phyloP scores from a whole-genome alignment of 2,113 vertebrate genomes.

The Copsychus sechellarum region DNA sequence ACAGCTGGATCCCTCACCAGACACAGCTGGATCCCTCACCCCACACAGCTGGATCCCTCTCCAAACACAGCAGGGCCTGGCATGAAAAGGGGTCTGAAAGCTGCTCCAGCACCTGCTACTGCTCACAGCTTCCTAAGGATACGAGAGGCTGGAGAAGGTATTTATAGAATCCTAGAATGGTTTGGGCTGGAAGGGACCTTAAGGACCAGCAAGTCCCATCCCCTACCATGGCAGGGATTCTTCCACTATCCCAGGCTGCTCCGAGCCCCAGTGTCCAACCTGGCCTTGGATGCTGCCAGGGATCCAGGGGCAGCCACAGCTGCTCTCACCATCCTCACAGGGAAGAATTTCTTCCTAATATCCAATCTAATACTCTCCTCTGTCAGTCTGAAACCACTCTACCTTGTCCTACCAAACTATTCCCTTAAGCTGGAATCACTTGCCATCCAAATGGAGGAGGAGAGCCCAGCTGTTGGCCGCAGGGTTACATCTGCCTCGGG shows the following conservation, averaged over 20 bases:
- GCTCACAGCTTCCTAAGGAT: not conserved
- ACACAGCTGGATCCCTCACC: not conserved
- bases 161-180: not conserved
- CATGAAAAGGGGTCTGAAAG: not conserved
- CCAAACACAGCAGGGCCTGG: not conserved
- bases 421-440: not conserved
- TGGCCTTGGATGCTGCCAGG: not conserved
- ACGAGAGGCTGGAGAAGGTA: not conserved
- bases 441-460: not conserved
- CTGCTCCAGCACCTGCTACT: not conserved
- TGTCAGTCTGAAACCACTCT: not conserved
- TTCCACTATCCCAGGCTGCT: fast-evolving
- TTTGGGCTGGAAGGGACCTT: not conserved
- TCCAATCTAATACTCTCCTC: not conserved
- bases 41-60: not conserved
- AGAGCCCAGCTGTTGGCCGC: not conserved
- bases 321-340: fast-evolving
- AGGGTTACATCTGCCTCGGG: fast-evolving
- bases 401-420: not conserved
- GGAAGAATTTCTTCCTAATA: not conserved
- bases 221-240: not conserved
- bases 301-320: not conserved
- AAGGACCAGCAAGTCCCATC: fast-evolving
- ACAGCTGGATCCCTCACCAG: not conserved
- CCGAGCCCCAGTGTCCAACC: fast-evolving